These are phyloP conservation scores for Lasiurus borealis DNA, from an alignment of 2,113 vertebrate genomes.

Conservation along the genomic window DNA sequence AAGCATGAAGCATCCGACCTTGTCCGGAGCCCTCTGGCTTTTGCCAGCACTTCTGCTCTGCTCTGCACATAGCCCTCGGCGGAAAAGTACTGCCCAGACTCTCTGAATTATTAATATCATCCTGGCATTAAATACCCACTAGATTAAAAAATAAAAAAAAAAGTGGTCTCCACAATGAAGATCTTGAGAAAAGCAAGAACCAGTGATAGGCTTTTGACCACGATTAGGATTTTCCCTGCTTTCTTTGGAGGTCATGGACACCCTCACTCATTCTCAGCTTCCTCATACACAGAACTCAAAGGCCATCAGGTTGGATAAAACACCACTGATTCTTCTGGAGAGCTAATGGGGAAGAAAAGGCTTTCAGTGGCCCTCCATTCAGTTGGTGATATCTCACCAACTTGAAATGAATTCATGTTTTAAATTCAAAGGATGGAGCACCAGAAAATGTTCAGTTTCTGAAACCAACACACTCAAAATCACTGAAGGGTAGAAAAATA, in stretches of 20 bases:
- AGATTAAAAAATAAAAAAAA: constrained; percentile 25
- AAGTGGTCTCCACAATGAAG: neutral
- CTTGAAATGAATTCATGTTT: constrained; percentile 50
- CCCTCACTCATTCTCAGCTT: neutral
- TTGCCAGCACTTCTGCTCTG: constrained; percentile 21
- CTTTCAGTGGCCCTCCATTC: neutral
- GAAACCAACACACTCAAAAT: constrained; percentile 12
- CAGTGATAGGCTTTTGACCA: neutral
- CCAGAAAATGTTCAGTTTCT: neutral
- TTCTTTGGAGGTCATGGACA: neutral
- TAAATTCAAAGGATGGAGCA: constrained; percentile 17
- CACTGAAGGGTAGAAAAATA: constrained; percentile 51
- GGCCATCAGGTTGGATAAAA: neutral
- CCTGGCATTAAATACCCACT: constrained; percentile 60
- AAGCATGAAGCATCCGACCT: constrained; percentile 36
- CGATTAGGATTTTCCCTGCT: constrained; percentile 7
- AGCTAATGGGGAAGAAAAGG: neutral
- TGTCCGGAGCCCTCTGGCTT: neutral
- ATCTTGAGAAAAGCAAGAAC: constrained; percentile 21
- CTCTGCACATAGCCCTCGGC: constrained; percentile 6
- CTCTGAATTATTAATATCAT: constrained; percentile 76
- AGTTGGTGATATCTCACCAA: neutral
- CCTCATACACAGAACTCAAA: neutral
- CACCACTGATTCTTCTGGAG: neutral
- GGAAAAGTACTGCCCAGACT: constrained; percentile 67